phyloP scores from a whole-genome alignment of 2,888 invertebrate genomes.

The Drosophila birchii region DNA sequence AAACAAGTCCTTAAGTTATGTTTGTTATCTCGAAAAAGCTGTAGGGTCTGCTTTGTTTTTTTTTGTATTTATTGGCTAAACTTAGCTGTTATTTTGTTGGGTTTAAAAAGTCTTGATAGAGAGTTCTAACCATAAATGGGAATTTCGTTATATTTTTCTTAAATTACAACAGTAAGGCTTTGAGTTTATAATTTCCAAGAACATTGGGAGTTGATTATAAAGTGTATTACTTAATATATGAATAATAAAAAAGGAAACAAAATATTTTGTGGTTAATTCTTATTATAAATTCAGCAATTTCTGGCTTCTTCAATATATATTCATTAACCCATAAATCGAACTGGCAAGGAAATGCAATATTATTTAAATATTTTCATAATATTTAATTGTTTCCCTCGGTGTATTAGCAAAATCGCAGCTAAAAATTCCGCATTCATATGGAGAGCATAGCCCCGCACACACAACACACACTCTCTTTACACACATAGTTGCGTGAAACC shows the following conservation, averaged over 20 bases:
- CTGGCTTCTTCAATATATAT: neutral
- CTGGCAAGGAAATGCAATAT: neutral
- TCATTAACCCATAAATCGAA: neutral
- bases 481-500: constrained; percentile 72
- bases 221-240: neutral
- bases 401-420: constrained; percentile 38
- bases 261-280: neutral
- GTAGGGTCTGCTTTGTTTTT: neutral
- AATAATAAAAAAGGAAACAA: neutral
- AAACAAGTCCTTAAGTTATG: too few species aligned
- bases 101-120: neutral
- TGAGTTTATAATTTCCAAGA: neutral
- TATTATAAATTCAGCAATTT: neutral
- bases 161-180: neutral
- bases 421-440: constrained; percentile 31
- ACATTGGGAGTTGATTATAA: neutral
- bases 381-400: constrained; percentile 15
- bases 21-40: neutral
- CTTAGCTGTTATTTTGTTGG: neutral
- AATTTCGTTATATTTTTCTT: neutral
- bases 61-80: too few species aligned
- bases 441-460: constrained; percentile 14
- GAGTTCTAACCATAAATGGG: neutral
- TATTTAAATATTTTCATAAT: neutral
- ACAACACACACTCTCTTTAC: constrained; percentile 5